These are phyloP conservation scores for Potamarius usumacintae DNA, from an alignment of 2,113 vertebrate genomes.

Conservation along the genomic window DNA sequence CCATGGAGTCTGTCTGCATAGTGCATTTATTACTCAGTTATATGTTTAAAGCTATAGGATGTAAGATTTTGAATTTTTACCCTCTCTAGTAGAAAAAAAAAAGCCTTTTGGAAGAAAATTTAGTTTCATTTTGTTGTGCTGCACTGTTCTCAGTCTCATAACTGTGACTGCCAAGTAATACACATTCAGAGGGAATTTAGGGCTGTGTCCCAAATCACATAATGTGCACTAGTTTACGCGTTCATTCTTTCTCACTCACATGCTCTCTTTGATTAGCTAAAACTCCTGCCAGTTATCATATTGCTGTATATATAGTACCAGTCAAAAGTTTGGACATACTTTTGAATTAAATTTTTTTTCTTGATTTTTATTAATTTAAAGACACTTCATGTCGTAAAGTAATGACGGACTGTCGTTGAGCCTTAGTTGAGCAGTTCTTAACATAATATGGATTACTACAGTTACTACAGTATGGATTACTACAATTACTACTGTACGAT, in stretches of 20 bases:
- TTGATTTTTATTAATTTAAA: too few relatives aligned
- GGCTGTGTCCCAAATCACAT: neutral
- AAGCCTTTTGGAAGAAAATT: neutral
- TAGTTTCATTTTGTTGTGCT: neutral
- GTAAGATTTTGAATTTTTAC: neutral
- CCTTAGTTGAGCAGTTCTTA: too few relatives aligned
- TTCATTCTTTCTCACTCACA: neutral
- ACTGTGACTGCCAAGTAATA: neutral
- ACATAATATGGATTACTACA: too few relatives aligned
- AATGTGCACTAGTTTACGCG: neutral
- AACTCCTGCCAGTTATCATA: neutral
- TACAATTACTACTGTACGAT: too few relatives aligned
- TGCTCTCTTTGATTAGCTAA: neutral
- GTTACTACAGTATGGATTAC: too few relatives aligned
- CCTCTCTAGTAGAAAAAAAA: neutral
- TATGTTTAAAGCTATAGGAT: constrained; percentile 42
- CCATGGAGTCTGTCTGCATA: neutral
- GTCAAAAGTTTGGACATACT: too few relatives aligned
- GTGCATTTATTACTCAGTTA: constrained; percentile 52
- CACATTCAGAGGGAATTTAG: neutral
- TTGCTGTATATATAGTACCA: neutral
- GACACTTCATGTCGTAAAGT: too few relatives aligned
- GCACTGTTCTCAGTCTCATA: neutral
- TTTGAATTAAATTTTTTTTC: too few relatives aligned
- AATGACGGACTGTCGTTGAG: too few relatives aligned